A percentile compares a stretch with the other conserved stretches of the same genome.
Conservation (phyloP, 2,113 vertebrate species). For the Orycteropus afer region DNA sequence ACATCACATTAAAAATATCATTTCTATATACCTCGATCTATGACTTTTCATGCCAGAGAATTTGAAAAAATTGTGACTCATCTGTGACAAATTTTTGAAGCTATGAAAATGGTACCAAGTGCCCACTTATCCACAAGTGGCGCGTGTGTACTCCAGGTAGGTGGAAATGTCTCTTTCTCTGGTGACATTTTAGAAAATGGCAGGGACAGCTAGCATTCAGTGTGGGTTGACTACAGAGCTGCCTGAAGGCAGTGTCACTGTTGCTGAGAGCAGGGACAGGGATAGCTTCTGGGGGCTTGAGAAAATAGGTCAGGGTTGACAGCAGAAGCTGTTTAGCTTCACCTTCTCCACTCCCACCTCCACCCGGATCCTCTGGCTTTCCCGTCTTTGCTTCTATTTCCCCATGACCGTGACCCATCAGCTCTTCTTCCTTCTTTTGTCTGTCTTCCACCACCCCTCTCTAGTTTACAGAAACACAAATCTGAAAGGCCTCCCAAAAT, state of each 20-base stretch:
- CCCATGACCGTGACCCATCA: accelerated
- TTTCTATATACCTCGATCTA: not conserved
- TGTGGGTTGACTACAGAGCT: not conserved
- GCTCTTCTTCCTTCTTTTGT: not conserved
- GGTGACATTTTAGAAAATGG: conserved; percentile 51
- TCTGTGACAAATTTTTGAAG: conserved; percentile 55
- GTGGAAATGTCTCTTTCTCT: conserved; percentile 23
- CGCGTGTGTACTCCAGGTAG: not conserved
- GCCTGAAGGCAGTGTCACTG: conserved; percentile 13
- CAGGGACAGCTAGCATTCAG: conserved; percentile 44
- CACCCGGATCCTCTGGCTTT: not conserved
- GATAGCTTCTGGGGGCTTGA: not conserved
- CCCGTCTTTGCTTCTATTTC: not conserved
- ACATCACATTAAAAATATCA: conserved; percentile 34
- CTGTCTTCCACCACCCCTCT: not conserved
- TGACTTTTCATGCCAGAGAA: not conserved
- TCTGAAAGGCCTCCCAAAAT: not conserved
- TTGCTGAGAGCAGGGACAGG: not conserved
- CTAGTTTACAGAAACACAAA: not conserved
- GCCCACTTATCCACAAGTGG: not conserved
- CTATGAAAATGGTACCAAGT: conserved; percentile 49
- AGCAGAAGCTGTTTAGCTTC: not conserved
- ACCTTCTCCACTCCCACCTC: not conserved
- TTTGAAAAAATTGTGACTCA: conserved; percentile 53
- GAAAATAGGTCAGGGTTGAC: conserved; percentile 28